Evolutionary conservation across 2,797 vertebrate species (phyloP).

Genomic region (Arnoldichthys spilopterus): DNA sequence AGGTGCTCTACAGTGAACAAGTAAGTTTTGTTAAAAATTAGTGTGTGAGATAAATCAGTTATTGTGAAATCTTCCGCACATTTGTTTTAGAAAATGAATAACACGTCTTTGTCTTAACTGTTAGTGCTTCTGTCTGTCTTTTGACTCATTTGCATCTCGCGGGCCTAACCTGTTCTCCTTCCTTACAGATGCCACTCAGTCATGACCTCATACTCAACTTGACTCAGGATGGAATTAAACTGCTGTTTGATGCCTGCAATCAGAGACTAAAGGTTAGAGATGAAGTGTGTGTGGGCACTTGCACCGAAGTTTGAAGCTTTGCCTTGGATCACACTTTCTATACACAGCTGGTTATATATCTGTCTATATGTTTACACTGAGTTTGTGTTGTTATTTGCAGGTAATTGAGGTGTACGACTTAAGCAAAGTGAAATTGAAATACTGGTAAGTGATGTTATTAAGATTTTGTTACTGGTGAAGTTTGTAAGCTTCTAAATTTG

Average conservation of each 20-base stretch:
- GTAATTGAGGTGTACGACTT: slow-evolving; percentile 99
- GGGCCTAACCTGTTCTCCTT: slow-evolving; percentile 55
- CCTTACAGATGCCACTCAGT: slow-evolving; percentile 91
- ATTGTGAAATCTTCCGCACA: no score
- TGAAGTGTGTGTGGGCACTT: neutral
- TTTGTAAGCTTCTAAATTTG: neutral
- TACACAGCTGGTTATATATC: neutral
- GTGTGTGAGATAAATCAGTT: neutral
- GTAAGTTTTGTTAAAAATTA: slow-evolving; percentile 69
- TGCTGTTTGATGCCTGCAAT: slow-evolving; percentile 98
- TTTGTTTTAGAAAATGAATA: no score
- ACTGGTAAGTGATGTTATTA: slow-evolving; percentile 87
- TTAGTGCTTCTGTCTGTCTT: neutral
- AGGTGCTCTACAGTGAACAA: slow-evolving; percentile 99
- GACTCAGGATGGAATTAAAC: slow-evolving; percentile 99
- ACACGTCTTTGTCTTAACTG: no score
- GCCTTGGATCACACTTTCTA: neutral
- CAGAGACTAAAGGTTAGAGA: slow-evolving; percentile 96
- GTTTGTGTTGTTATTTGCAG: slow-evolving; percentile 71
- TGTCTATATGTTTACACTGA: neutral
- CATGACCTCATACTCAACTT: slow-evolving; percentile 99
- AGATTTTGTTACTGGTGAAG: no score
- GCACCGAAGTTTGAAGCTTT: neutral
- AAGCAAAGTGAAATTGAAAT: slow-evolving; percentile 99
- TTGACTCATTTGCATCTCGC: neutral